phyloP scores from a whole-genome alignment of 1,140 invertebrate species.

The Listronotus oregonensis region DNA sequence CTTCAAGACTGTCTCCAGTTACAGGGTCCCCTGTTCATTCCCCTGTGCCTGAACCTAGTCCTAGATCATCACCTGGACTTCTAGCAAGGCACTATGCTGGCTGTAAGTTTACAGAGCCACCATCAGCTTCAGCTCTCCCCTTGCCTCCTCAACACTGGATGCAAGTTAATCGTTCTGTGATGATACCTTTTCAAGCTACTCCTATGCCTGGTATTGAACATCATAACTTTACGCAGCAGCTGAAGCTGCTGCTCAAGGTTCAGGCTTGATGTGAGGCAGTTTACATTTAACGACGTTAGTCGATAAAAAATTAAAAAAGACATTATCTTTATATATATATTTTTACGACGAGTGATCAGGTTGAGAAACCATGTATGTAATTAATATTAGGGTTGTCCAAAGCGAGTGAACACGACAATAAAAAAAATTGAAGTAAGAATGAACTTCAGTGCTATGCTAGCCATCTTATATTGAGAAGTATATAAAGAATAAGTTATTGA shows the following conservation, averaged over 20 bases:
- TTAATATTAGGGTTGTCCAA: slow-evolving; percentile 48
- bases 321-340: slow-evolving; percentile 46
- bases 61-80: slow-evolving; percentile 48
- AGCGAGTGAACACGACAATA: slow-evolving; percentile 57
- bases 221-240: slow-evolving; percentile 58
- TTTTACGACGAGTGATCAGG: slow-evolving; percentile 45
- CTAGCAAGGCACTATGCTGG: slow-evolving; percentile 62
- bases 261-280: slow-evolving; percentile 56
- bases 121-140: slow-evolving; percentile 64
- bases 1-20: slow-evolving; percentile 6
- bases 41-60: slow-evolving; percentile 30
- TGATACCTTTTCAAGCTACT: slow-evolving; percentile 31
- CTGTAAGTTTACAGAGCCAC: slow-evolving; percentile 67
- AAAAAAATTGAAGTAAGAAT: slow-evolving; percentile 18
- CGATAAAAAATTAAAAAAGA: slow-evolving; percentile 31
- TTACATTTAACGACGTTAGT: slow-evolving; percentile 16
- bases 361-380: slow-evolving; percentile 39
- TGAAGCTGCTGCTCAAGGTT: slow-evolving; percentile 61
- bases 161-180: slow-evolving; percentile 32
- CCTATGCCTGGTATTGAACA: slow-evolving; percentile 34
- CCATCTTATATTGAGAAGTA: too few relatives aligned
- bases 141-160: slow-evolving; percentile 67
- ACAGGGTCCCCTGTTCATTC: slow-evolving; percentile 18
- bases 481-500: too few relatives aligned
- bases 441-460: slow-evolving; percentile 14